Evolutionary conservation across 1,140 invertebrate species (phyloP).

Genomic region (Drosophila ficusphila): DNA sequence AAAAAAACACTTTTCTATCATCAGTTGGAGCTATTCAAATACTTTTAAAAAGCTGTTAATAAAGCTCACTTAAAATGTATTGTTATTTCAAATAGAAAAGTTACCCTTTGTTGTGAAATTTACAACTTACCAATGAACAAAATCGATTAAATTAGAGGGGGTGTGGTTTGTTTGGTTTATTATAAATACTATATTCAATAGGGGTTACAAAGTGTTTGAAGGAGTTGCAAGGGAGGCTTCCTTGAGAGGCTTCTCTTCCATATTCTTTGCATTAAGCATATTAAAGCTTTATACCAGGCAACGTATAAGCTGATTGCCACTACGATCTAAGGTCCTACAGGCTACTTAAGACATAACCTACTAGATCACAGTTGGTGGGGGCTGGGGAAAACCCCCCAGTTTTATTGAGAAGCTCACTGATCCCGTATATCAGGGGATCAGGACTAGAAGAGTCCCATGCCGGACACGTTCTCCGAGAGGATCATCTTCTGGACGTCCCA

Average conservation of each 20-base stretch:
- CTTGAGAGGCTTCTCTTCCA: not conserved
- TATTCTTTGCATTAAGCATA: not conserved
- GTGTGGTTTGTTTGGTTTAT: slow-evolving; percentile 31
- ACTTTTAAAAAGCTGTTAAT: no score
- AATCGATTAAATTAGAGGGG: not conserved
- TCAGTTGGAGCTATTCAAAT: no score
- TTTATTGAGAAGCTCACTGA: slow-evolving; percentile 21
- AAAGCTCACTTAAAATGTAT: no score
- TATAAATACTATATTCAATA: slow-evolving; percentile 3
- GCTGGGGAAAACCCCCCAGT: slow-evolving; percentile 9
- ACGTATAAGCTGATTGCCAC: slow-evolving; percentile 10
- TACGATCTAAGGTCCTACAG: slow-evolving; percentile 38
- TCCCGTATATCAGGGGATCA: not conserved
- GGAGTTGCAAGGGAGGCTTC: slow-evolving; percentile 16
- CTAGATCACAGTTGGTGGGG: slow-evolving; percentile 49
- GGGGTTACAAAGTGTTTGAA: not conserved
- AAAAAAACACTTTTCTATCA: no score
- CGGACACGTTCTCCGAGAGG: slow-evolving; percentile 85
- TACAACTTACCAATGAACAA: no score
- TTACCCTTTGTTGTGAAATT: no score
- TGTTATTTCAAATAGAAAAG: no score
- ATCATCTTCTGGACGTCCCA: slow-evolving; percentile 90
- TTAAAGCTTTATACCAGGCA: slow-evolving; percentile 45
- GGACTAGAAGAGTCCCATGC: slow-evolving; percentile 51
- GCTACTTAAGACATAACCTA: slow-evolving; percentile 34